Conservation (phyloP, 2,888 invertebrate species). For the Lochmaea capreae region DNA sequence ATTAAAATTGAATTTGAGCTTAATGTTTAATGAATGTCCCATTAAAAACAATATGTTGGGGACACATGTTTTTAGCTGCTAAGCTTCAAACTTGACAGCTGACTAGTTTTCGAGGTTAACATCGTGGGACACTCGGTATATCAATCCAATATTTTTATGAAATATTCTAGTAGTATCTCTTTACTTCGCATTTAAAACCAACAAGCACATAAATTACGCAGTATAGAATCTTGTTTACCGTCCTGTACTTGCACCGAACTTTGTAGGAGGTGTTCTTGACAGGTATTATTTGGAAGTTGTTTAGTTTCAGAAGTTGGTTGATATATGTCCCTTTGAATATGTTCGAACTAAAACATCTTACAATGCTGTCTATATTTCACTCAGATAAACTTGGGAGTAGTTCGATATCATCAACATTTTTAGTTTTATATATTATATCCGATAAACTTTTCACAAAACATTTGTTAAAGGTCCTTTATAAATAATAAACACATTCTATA, state of each 20-base stretch:
- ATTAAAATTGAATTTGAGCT: too few species aligned
- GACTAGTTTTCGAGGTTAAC: too few species aligned
- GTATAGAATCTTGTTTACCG: constrained; percentile 46
- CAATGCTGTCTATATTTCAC: constrained; percentile 2
- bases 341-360: constrained; percentile 11
- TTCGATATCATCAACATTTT: not conserved
- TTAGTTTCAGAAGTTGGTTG: constrained; percentile 42
- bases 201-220: constrained; percentile 42
- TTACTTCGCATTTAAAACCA: not conserved
- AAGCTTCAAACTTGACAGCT: too few species aligned
- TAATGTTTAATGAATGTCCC: too few species aligned
- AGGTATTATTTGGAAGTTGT: constrained; percentile 48
- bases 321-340: constrained; percentile 45
- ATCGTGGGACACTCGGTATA: too few species aligned
- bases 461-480: not conserved
- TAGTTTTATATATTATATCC: not conserved
- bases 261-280: constrained; percentile 47
- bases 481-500: too few species aligned
- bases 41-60: too few species aligned
- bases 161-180: not conserved
- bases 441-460: not conserved
- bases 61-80: too few species aligned
- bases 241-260: constrained; percentile 34
- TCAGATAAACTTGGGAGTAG: not conserved
- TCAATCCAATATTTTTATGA: too few species aligned